Base-by-base conservation (phyloP, 2,888 invertebrate species). In the Tubiluchus corallicola region DNA sequence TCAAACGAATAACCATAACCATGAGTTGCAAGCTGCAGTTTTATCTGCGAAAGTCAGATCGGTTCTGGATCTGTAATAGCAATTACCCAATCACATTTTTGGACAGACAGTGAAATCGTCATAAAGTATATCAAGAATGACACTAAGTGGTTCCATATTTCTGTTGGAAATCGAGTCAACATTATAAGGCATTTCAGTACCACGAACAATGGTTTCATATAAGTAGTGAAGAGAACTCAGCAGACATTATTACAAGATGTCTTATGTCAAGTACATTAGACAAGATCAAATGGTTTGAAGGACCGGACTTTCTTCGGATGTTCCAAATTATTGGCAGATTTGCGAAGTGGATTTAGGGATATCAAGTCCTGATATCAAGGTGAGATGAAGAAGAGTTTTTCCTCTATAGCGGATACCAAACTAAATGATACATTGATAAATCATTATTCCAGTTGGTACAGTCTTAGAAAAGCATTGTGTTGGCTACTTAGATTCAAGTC, bases 231-330 rank as follows among this genome's bases (percentile, higher is more conserved):
- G 21, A 44, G 15, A 44, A 44, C 20, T 41, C 44, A 9, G 44
- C 44, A 18, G 44, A 44, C 21, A 16, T 44, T 4, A 38, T 47
- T 13, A 47, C 2, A 15, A 47, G 3, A 15, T 39, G 3, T 47
- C 37, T 13, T 46, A 13, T 17, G 37, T 39, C 29, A 3, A 18
- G 2, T 47, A 40, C 17, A 29, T 9, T 9, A 9, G n/a, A 9
- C 9, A 9, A n/a, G 9, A 29, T 9, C 9, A 9, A 9, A n/a
- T 29, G 29, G 29, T 29, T 29, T n/a, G 9, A 29, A n/a, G 29
- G 29, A n/a, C 29, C 29, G 9, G 9, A n/a, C n/a, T 29, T 29
- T n/a, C n/a, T 29, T 9, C 9, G 29, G 29, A 9, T 9, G n/a
- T 29, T 9, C 29, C 9, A 29, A 29, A 29, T 9, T 29, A n/a